Evolutionary conservation across 2,113 vertebrate genomes (phyloP).

Genomic region (Heptranchias perlo): DNA sequence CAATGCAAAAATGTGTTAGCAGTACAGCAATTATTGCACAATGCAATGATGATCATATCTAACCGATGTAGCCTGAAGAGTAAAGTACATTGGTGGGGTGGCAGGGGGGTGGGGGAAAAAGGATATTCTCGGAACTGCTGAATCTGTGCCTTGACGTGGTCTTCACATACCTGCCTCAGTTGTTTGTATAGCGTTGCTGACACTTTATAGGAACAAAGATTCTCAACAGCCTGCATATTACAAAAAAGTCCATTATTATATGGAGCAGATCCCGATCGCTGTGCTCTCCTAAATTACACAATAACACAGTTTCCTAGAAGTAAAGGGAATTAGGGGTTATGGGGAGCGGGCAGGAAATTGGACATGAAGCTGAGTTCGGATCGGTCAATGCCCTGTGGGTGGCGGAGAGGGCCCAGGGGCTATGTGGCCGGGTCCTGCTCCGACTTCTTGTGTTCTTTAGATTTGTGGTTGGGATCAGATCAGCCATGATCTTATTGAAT

Average conservation of each 20-base stretch:
- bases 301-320: too few relatives aligned
- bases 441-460: too few relatives aligned
- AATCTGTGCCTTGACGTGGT: constrained; percentile 67
- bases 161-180: constrained; percentile 69
- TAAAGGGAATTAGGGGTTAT: too few relatives aligned
- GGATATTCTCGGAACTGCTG: constrained; percentile 71
- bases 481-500: too few relatives aligned
- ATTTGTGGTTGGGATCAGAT: too few relatives aligned
- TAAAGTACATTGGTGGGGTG: neutral
- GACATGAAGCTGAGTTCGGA: too few relatives aligned
- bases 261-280: neutral
- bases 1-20: neutral
- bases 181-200: constrained; percentile 68
- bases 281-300: neutral
- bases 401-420: too few relatives aligned
- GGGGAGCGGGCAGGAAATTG: too few relatives aligned
- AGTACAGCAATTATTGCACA: neutral
- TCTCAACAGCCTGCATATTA: constrained; percentile 67
- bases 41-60: neutral
- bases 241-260: neutral
- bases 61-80: neutral
- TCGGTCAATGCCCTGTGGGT: too few relatives aligned
- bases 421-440: too few relatives aligned
- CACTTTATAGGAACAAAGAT: constrained; percentile 70
- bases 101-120: constrained; percentile 48